Evolutionary conservation across 2,113 vertebrate species (phyloP).

Genomic region (Alligator mississippiensis): DNA sequence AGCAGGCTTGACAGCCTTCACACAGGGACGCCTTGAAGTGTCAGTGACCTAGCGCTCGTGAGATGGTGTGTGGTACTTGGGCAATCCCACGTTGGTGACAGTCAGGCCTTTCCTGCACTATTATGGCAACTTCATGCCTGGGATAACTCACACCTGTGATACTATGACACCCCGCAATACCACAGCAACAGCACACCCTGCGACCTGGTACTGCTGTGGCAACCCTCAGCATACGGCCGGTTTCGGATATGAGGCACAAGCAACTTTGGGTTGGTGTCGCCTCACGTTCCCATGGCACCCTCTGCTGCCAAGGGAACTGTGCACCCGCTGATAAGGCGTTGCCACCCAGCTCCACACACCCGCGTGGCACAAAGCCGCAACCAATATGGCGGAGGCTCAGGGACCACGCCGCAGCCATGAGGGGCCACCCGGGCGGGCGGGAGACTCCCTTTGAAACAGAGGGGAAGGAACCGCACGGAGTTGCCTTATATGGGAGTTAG

Average conservation of each 20-base stretch:
- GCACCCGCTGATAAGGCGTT: not conserved
- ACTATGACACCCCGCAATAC: not conserved
- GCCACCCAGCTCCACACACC: not conserved
- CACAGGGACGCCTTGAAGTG: rapidly evolving
- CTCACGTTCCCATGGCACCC: rapidly evolving
- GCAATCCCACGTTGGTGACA: not conserved
- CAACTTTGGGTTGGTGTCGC: too few species aligned
- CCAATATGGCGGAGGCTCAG: not conserved
- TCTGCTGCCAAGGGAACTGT: not conserved
- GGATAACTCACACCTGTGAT: not conserved
- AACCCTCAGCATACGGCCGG: too few species aligned
- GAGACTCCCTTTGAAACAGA: not conserved
- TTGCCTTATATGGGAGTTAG: rapidly evolving
- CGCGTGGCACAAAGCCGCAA: not conserved
- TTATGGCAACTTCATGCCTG: not conserved
- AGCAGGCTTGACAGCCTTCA: rapidly evolving
- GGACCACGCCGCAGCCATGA: not conserved
- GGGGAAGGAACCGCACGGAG: too few species aligned
- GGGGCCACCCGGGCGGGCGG: not conserved
- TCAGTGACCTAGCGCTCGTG: rapidly evolving
- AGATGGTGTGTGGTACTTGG: rapidly evolving
- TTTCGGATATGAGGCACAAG: too few species aligned
- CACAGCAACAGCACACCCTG: too few species aligned
- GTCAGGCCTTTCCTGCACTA: not conserved
- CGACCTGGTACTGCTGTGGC: too few species aligned